phyloP scores from a whole-genome alignment of 2,797 vertebrate genomes.

The Tokudaia tokunoshimensis region DNA sequence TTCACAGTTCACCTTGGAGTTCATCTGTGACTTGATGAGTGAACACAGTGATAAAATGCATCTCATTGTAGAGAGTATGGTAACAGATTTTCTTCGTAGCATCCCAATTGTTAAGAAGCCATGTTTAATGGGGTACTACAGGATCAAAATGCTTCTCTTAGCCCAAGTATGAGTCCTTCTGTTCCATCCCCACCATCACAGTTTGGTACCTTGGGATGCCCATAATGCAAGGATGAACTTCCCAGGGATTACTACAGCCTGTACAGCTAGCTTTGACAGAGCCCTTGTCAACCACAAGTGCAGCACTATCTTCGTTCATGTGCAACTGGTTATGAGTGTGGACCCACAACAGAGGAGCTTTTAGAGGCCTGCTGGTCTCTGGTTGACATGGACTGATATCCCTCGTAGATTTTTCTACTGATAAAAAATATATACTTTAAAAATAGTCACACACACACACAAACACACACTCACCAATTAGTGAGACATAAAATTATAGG shows the following conservation, averaged over 20 bases:
- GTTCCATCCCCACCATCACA: background rate
- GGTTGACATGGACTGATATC: background rate
- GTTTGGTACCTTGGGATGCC: background rate
- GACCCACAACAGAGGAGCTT: background rate
- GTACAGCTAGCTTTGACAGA: background rate
- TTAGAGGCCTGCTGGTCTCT: background rate
- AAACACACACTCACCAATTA: background rate
- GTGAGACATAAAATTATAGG: background rate
- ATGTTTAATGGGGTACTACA: background rate
- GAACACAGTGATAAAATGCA: background rate
- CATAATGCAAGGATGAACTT: background rate
- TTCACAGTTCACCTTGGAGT: slow-evolving; percentile 69
- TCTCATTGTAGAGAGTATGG: background rate
- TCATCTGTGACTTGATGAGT: background rate
- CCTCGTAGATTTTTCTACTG: background rate
- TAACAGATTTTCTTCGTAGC: background rate
- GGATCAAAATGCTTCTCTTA: background rate
- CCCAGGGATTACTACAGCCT: background rate
- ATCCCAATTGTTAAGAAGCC: background rate
- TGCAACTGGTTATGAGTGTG: background rate
- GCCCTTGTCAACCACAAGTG: background rate
- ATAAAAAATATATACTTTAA: background rate
- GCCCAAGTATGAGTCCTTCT: background rate
- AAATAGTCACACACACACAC: no score
- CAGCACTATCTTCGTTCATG: background rate